Percentiles rank a stretch among this genome's conserved stretches.
Conservation (phyloP, 2,113 vertebrate genomes). For the Cavia porcellus region DNA sequence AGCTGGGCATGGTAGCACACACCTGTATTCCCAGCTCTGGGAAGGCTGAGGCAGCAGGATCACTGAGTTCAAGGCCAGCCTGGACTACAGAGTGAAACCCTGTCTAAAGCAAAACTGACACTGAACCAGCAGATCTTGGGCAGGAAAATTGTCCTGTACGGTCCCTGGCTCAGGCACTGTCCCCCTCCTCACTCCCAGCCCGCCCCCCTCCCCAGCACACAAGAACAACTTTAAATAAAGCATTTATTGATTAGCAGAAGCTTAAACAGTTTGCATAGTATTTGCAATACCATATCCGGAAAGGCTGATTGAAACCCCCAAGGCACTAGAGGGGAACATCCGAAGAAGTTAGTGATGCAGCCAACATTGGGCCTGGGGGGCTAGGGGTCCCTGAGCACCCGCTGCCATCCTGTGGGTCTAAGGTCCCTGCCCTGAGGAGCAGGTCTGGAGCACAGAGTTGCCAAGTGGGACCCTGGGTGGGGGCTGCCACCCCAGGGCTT, state of each 20-base stretch:
- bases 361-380: neutral
- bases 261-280: conserved; percentile 88
- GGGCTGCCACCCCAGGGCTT: neutral
- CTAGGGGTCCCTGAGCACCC: conserved; percentile 36
- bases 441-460: neutral
- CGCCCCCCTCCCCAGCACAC: neutral
- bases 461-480: neutral
- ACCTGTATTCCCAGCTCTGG: neutral
- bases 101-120: neutral
- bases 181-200: neutral
- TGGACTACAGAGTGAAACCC: neutral
- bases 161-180: neutral
- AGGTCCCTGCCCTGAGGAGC: neutral
- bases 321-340: conserved; percentile 83
- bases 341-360: neutral
- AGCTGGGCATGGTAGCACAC: neutral
- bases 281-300: conserved; percentile 86
- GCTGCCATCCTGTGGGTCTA: neutral
- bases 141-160: neutral
- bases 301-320: conserved; percentile 81
- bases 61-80: neutral
- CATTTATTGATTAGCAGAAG: conserved; percentile 91
- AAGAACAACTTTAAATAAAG: conserved; percentile 89
- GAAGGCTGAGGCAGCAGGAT: neutral
- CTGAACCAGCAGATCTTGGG: too few relatives aligned